A percentile compares a stretch with the other conserved stretches of the same genome.
These are phyloP conservation scores for Myrmophylax atrothorax DNA, from an alignment of 2,113 vertebrate genomes.

Conservation along the genomic window DNA sequence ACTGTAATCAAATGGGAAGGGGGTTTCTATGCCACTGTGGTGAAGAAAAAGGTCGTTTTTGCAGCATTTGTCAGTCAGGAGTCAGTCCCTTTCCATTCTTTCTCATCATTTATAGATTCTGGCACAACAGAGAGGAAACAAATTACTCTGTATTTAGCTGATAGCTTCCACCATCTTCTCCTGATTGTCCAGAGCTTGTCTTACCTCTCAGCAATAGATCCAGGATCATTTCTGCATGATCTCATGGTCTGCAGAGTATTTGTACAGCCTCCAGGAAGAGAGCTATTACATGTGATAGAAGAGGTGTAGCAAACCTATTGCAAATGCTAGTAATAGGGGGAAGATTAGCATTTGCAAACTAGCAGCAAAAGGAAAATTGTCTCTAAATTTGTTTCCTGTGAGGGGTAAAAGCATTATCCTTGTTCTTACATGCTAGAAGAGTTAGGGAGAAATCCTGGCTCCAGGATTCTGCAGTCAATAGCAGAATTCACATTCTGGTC, in stretches of 20 bases:
- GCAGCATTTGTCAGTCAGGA: background rate
- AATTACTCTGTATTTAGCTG: background rate
- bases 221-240: background rate
- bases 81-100: background rate
- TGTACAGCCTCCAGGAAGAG: background rate
- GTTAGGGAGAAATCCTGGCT: background rate
- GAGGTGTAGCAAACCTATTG: background rate
- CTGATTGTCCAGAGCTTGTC: background rate
- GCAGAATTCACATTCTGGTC: background rate
- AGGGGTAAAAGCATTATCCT: background rate
- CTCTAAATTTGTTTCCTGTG: background rate
- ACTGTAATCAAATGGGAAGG: background rate
- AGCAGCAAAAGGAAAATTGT: background rate
- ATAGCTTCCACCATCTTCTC: background rate
- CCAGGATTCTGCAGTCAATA: background rate
- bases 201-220: background rate
- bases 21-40: background rate
- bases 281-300: background rate
- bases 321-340: background rate
- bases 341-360: background rate
- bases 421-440: background rate
- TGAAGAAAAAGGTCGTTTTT: background rate
- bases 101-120: background rate
- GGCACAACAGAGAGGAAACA: background rate
- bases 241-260: rapidly evolving